Conservation (phyloP, 2,113 vertebrate species). For the Eptesicus fuscus region DNA sequence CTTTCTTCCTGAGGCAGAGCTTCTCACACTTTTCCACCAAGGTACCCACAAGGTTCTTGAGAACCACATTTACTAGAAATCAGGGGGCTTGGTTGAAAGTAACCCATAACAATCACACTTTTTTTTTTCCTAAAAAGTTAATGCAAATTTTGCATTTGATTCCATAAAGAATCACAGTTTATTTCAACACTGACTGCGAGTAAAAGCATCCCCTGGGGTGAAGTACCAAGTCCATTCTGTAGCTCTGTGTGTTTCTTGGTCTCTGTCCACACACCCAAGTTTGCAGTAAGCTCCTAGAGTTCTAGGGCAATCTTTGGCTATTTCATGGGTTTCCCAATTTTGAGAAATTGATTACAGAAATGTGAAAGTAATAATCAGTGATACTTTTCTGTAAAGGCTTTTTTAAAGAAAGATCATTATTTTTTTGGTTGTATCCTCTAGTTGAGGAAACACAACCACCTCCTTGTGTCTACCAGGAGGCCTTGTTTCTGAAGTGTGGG, state of each 20-base stretch:
- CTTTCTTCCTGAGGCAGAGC: neutral
- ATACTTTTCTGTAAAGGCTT: neutral
- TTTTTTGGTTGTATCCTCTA: neutral
- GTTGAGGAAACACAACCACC: neutral
- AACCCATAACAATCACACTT: neutral
- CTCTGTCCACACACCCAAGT: neutral
- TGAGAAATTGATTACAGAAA: conserved; percentile 31
- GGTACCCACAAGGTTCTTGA: neutral
- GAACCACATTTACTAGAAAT: neutral
- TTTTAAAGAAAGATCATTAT: neutral
- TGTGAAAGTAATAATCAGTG: neutral
- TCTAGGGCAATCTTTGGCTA: neutral
- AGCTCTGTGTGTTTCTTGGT: neutral
- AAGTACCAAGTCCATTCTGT: too few species aligned
- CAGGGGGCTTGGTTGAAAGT: neutral
- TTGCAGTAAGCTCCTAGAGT: neutral
- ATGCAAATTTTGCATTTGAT: neutral
- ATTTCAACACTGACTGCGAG: neutral
- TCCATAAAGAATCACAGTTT: neutral
- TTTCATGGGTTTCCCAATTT: neutral
- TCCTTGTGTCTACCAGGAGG: neutral
- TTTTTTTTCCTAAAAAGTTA: conserved; percentile 2
- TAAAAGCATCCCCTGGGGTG: neutral
- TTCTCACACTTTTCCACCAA: neutral
- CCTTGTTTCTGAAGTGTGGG: neutral